A percentile compares a stretch with the other conserved stretches of the same genome.
These are phyloP conservation scores for Tholera decimalis DNA, from an alignment of 2,888 invertebrate genomes.

Conservation along the genomic window DNA sequence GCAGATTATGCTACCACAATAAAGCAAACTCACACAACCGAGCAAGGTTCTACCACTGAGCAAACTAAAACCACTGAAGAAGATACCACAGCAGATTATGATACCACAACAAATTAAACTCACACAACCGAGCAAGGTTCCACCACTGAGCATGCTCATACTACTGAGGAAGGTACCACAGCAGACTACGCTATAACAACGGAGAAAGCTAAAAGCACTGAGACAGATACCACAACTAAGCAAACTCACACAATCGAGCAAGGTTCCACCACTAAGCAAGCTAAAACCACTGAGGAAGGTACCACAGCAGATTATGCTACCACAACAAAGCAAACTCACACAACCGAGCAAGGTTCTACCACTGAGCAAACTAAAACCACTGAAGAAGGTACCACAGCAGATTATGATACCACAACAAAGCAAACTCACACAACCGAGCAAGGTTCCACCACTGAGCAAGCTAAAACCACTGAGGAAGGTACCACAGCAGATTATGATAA, in stretches of 20 bases:
- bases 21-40: not conserved
- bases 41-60: not conserved
- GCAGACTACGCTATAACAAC: conserved; percentile 13
- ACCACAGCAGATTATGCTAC: not conserved
- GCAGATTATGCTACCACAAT: not conserved
- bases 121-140: not conserved
- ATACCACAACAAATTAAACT: too few relatives aligned
- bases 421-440: too few relatives aligned
- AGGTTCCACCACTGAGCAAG: too few relatives aligned
- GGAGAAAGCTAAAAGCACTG: not conserved
- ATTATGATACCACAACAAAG: too few relatives aligned
- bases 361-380: not conserved
- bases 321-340: not conserved
- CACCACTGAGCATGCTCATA: not conserved
- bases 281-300: not conserved
- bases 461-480: too few relatives aligned
- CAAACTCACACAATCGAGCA: not conserved
- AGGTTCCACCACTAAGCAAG: not conserved
- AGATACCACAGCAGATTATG: not conserved
- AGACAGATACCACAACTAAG: not conserved
- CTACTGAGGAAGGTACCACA: not conserved
- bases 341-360: too few relatives aligned
- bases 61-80: too few relatives aligned
- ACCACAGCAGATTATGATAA: too few relatives aligned
- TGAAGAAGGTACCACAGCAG: not conserved